Conservation (phyloP, 2,888 invertebrate species). For the Agelastica alni region DNA sequence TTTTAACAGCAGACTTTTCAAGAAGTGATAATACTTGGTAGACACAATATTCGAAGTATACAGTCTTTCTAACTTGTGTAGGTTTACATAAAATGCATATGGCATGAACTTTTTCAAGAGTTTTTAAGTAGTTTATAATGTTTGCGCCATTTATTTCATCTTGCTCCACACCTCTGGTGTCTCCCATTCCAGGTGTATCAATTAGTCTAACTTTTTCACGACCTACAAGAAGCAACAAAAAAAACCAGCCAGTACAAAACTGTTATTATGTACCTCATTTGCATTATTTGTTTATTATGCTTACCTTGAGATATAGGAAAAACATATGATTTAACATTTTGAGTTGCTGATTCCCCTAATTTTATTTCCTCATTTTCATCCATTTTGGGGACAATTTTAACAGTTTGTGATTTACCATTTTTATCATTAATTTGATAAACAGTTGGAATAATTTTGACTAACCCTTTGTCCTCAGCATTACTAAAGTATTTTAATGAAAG, state of each 20-base stretch:
- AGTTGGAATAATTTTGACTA: slow-evolving; percentile 45
- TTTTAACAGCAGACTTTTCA: slow-evolving; percentile 47
- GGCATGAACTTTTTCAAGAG: slow-evolving; percentile 45
- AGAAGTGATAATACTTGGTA: slow-evolving; percentile 48
- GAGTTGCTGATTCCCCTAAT: slow-evolving; percentile 38
- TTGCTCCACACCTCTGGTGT: slow-evolving; percentile 43
- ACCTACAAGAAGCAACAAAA: slow-evolving; percentile 4
- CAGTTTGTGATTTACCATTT: slow-evolving; percentile 30
- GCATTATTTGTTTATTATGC: background rate
- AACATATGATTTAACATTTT: slow-evolving; percentile 41
- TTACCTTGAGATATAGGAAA: slow-evolving; percentile 34
- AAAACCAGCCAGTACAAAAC: background rate
- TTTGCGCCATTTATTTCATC: slow-evolving; percentile 42
- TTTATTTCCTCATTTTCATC: slow-evolving; percentile 41
- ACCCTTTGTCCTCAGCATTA: slow-evolving; percentile 35
- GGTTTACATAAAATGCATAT: slow-evolving; percentile 48
- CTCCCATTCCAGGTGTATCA: slow-evolving; percentile 51
- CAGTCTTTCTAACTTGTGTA: slow-evolving; percentile 43
- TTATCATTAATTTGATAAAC: slow-evolving; percentile 42
- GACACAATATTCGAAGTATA: slow-evolving; percentile 49
- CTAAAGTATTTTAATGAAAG: slow-evolving; percentile 40
- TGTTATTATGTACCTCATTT: background rate
- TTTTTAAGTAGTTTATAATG: slow-evolving; percentile 44
- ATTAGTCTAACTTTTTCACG: slow-evolving; percentile 44
- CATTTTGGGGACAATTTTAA: slow-evolving; percentile 37